phyloP scores from a whole-genome alignment of 2,797 vertebrate genomes.

The Acanthurus tractus region DNA sequence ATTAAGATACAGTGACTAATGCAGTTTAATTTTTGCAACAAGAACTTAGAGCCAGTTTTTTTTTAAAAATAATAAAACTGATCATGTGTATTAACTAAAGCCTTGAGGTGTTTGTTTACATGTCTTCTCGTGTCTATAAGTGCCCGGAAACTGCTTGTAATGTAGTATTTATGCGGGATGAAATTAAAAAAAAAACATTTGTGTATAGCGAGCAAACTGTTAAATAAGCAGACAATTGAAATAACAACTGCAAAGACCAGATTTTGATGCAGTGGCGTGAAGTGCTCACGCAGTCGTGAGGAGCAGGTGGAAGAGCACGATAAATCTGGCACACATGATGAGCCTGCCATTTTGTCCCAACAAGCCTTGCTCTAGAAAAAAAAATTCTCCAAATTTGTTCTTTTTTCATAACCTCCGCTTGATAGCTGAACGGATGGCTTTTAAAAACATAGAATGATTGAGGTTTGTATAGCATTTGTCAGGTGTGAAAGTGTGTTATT shows the following conservation, averaged over 20 bases:
- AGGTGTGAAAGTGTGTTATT: not conserved
- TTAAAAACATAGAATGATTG: not conserved
- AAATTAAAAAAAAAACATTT: not conserved
- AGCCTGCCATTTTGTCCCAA: conserved; percentile 64
- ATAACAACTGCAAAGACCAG: not conserved
- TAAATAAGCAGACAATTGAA: not conserved
- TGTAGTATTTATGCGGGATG: not conserved
- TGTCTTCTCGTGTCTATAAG: not conserved
- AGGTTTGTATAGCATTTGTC: not conserved
- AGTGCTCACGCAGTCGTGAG: not conserved
- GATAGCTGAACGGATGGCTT: not conserved
- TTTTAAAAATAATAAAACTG: not conserved
- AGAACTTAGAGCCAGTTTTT: accelerated
- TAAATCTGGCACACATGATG: not conserved
- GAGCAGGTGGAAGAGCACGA: conserved; percentile 16
- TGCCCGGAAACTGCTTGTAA: conserved; percentile 8
- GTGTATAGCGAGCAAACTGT: not conserved
- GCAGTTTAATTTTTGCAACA: not conserved
- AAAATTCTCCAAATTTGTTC: not conserved
- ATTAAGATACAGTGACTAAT: not conserved
- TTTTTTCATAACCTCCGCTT: no score
- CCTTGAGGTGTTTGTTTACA: conserved; percentile 35
- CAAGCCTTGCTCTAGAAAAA: not conserved
- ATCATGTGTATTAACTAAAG: not conserved
- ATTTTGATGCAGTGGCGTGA: not conserved